These are phyloP conservation scores for Rhinoderma darwinii DNA, from an alignment of 2,113 vertebrate genomes.

Conservation along the genomic window DNA sequence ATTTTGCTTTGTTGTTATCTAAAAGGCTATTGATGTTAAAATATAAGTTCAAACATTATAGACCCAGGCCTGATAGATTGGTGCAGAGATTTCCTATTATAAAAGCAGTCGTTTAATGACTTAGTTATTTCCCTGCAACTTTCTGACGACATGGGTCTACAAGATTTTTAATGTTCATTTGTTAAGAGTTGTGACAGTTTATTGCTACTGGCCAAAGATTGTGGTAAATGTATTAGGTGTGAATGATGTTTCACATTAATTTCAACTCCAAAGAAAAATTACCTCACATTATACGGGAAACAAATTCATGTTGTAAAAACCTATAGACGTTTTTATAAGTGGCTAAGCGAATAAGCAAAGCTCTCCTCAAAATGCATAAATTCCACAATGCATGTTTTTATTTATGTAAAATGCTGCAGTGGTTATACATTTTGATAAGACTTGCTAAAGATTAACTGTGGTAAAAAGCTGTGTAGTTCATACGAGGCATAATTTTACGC, in stretches of 20 bases:
- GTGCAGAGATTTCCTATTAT: neutral
- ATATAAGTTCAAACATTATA: neutral
- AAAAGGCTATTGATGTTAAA: too few species aligned
- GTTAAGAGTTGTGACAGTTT: neutral
- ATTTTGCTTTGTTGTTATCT: too few species aligned
- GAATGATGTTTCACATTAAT: neutral
- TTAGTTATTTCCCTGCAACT: neutral
- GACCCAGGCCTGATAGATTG: neutral
- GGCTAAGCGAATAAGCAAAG: neutral
- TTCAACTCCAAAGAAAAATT: neutral
- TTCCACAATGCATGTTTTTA: neutral
- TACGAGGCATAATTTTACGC: too few species aligned
- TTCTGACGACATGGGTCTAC: neutral
- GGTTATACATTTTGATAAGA: too few species aligned
- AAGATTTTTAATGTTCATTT: slow-evolving; percentile 4
- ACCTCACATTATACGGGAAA: neutral
- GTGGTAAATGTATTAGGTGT: neutral
- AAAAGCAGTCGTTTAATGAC: neutral
- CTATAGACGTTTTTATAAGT: neutral
- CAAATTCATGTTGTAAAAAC: neutral
- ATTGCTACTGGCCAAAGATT: neutral
- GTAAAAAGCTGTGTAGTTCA: too few species aligned
- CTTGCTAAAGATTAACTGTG: too few species aligned
- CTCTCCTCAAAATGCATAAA: neutral
- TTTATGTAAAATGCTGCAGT: neutral